phyloP scores from a whole-genome alignment of 2,888 invertebrate genomes.

The Sabatieria punctata region DNA sequence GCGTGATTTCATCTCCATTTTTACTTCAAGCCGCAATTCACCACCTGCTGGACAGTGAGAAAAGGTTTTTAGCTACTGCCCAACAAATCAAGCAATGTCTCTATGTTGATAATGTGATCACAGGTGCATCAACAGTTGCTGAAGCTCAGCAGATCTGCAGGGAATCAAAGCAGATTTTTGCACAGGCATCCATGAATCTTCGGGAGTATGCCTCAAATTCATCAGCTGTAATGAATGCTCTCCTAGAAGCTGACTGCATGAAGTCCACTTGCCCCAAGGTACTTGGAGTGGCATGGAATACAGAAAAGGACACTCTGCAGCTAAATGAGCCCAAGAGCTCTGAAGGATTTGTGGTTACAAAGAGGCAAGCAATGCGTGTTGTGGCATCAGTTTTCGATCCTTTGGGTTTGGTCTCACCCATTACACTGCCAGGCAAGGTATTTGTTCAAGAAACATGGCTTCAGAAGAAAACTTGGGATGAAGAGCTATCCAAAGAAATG shows the following conservation, averaged over 20 bases:
- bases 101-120: conserved; percentile 10
- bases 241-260: too few species aligned
- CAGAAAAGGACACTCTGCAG: background rate
- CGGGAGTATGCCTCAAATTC: too few species aligned
- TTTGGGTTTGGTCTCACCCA: background rate
- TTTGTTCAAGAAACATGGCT: too few species aligned
- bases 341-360: too few species aligned
- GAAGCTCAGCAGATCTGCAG: background rate
- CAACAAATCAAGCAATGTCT: conserved; percentile 3
- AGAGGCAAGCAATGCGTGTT: too few species aligned
- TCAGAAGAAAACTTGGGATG: background rate
- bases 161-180: background rate
- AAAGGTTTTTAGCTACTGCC: background rate
- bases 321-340: too few species aligned
- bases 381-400: background rate
- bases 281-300: too few species aligned
- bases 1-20: conserved; percentile 8
- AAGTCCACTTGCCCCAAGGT: too few species aligned
- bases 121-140: background rate
- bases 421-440: too few species aligned
- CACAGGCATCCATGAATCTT: too few species aligned
- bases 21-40: conserved; percentile 5
- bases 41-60: conserved; percentile 6
- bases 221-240: background rate
- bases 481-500: too few species aligned